These are phyloP conservation scores for Luffia ferchaultella DNA, from an alignment of 2,888 invertebrate genomes.

Conservation along the genomic window DNA sequence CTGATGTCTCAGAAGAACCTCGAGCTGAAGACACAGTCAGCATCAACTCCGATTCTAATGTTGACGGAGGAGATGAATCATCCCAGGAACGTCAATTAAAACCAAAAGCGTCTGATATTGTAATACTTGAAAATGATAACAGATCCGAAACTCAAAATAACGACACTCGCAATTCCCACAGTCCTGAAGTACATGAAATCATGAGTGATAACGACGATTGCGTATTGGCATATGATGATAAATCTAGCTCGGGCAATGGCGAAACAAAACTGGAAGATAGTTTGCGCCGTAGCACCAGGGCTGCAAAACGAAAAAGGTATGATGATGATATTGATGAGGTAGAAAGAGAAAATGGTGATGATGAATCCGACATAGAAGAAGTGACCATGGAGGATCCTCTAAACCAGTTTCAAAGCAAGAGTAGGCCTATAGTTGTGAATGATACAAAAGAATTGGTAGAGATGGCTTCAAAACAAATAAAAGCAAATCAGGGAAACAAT, in stretches of 20 bases:
- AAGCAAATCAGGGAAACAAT: slow-evolving; percentile 21
- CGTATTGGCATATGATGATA: slow-evolving; percentile 46
- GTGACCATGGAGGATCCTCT: slow-evolving; percentile 67
- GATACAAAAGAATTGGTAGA: slow-evolving; percentile 76
- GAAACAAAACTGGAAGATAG: slow-evolving; percentile 13
- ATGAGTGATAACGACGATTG: slow-evolving; percentile 56
- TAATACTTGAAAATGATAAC: slow-evolving; percentile 30
- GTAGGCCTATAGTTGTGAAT: slow-evolving; percentile 69
- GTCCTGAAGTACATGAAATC: slow-evolving; percentile 46
- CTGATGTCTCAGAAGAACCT: slow-evolving; percentile 24
- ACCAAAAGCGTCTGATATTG: slow-evolving; percentile 31
- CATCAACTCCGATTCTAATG: slow-evolving; percentile 43
- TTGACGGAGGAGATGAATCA: slow-evolving; percentile 28
- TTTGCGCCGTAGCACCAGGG: slow-evolving; percentile 40
- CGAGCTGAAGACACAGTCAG: slow-evolving; percentile 40
- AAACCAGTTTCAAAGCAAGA: slow-evolving; percentile 26
- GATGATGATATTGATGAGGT: slow-evolving; percentile 58
- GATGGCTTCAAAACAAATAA: slow-evolving; percentile 68
- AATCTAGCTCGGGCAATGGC: slow-evolving; percentile 30
- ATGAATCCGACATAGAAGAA: slow-evolving; percentile 72
- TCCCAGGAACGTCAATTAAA: slow-evolving; percentile 28
- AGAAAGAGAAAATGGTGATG: slow-evolving; percentile 53
- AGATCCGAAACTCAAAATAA: slow-evolving; percentile 27
- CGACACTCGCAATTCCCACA: slow-evolving; percentile 23
- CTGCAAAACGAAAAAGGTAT: slow-evolving; percentile 63